A percentile compares a stretch with the other conserved stretches of the same genome.
phyloP scores from a whole-genome alignment of 2,113 vertebrate genomes.

The Crocuta crocuta region DNA sequence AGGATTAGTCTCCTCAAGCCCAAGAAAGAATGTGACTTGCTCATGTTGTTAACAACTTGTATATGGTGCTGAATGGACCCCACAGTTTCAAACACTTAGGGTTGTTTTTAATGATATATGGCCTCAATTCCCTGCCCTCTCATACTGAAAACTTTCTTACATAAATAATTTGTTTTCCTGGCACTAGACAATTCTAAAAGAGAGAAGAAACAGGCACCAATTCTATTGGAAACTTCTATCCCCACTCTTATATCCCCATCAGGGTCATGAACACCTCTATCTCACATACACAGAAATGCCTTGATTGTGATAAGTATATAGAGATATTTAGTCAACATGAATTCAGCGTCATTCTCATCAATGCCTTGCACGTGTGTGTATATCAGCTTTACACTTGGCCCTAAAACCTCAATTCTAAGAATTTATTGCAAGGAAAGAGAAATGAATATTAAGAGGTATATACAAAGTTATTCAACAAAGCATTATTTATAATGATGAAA shows the following conservation, averaged over 20 bases:
- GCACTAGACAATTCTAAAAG: not conserved
- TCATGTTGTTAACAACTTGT: not conserved
- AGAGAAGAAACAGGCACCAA: not conserved
- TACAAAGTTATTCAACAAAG: not conserved
- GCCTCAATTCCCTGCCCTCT: not conserved
- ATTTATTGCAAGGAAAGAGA: conserved; percentile 40
- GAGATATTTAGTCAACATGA: not conserved
- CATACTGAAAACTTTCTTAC: conserved; percentile 28
- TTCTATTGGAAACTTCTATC: not conserved
- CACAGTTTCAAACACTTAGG: not conserved
- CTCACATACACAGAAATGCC: not conserved
- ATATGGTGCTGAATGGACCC: not conserved
- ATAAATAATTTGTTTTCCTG: conserved; percentile 27
- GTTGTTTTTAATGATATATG: not conserved
- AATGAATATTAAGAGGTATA: conserved; percentile 10
- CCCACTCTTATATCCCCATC: not conserved
- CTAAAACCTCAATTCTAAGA: conserved; percentile 39
- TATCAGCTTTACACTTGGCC: not conserved
- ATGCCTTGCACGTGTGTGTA: not conserved
- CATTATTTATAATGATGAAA: conserved; percentile 52
- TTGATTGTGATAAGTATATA: not conserved
- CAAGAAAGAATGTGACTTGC: not conserved
- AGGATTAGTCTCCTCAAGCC: not conserved
- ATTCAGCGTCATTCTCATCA: not conserved
- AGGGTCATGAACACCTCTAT: not conserved